Conservation (phyloP, 2,113 vertebrate species). For the Cephalophus harveyi region DNA sequence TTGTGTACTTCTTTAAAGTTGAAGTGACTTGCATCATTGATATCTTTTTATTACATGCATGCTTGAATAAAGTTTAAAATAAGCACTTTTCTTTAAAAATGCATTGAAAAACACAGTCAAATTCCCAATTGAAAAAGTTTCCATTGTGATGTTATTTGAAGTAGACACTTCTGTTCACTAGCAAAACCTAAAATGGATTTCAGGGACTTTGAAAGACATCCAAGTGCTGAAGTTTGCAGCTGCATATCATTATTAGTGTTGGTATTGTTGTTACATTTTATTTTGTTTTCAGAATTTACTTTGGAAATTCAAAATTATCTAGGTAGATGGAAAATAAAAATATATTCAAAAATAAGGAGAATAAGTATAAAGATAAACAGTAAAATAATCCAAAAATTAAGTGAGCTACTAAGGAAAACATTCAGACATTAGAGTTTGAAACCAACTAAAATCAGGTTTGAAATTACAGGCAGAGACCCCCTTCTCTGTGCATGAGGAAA, state of each 20-base stretch:
- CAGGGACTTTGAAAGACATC: neutral
- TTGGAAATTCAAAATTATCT: neutral
- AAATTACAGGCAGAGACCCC: neutral
- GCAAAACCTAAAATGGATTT: neutral
- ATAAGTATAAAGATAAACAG: neutral
- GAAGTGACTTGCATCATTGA: neutral
- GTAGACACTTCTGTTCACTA: neutral
- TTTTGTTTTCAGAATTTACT: neutral
- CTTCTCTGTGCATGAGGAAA: neutral
- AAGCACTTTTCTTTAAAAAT: neutral
- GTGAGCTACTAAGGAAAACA: neutral
- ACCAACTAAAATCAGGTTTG: neutral
- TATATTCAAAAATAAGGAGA: neutral
- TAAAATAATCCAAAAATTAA: neutral
- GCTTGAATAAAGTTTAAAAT: neutral
- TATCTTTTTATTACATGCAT: neutral
- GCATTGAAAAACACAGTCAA: neutral
- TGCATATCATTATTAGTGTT: neutral
- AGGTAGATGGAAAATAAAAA: neutral
- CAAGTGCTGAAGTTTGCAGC: too few relatives aligned
- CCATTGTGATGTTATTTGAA: neutral
- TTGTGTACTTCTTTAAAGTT: neutral
- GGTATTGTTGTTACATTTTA: neutral
- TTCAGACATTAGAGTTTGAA: neutral
- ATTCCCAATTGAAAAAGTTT: neutral